Conservation (phyloP, 2,888 invertebrate genomes). For the Byasa hedistus region DNA sequence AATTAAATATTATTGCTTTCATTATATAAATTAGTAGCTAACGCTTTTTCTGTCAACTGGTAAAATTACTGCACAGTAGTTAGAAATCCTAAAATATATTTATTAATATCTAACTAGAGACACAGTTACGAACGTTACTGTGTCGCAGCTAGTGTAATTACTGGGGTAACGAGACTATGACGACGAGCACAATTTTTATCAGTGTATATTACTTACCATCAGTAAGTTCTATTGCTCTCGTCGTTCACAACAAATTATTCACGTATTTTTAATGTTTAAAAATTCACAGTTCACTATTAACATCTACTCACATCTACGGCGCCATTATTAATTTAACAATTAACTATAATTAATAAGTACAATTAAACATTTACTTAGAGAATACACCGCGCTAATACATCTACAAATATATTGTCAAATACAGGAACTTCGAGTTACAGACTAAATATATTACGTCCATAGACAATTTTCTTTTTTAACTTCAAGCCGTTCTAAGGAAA, state of each 20-base stretch:
- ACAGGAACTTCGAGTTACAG: slow-evolving; percentile 62
- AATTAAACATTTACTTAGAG: slow-evolving; percentile 9
- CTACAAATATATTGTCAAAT: slow-evolving; percentile 64
- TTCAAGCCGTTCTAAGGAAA: too few relatives aligned
- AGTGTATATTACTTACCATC: too few relatives aligned
- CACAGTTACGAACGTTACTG: too few relatives aligned
- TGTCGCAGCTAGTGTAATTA: too few relatives aligned
- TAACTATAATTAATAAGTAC: slow-evolving; percentile 21
- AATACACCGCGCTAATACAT: slow-evolving; percentile 6
- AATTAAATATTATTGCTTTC: slow-evolving; percentile 14
- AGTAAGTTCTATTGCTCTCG: too few relatives aligned
- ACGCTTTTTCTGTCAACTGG: neutral
- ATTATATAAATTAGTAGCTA: slow-evolving; percentile 6
- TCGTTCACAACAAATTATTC: too few relatives aligned
- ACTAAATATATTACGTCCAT: slow-evolving; percentile 33
- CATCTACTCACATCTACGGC: too few relatives aligned
- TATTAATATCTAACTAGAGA: too few relatives aligned
- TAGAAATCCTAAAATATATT: neutral
- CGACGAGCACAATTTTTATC: too few relatives aligned
- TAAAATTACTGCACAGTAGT: neutral
- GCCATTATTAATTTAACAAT: slow-evolving; percentile 6
- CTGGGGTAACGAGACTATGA: too few relatives aligned
- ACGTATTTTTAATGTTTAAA: too few relatives aligned
- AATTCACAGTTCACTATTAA: too few relatives aligned
- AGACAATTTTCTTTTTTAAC: slow-evolving; percentile 1